phyloP scores from a whole-genome alignment of 2,113 vertebrate genomes.

The Perca flavescens region DNA sequence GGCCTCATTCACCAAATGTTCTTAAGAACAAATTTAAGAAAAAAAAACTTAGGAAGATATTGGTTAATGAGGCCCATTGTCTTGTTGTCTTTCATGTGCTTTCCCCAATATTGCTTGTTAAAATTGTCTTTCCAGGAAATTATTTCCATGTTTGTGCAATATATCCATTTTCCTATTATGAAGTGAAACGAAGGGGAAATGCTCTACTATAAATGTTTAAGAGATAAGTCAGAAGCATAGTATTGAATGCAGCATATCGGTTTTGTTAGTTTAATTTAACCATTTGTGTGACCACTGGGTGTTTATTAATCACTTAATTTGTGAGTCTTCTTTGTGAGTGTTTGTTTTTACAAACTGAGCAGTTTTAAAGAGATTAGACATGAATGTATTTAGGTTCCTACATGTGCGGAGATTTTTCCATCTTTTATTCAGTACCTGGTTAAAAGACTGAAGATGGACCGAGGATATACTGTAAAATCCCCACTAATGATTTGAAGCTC shows the following conservation, averaged over 20 bases:
- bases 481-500: conserved; percentile 14
- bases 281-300: conserved; percentile 77
- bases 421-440: conserved; percentile 49
- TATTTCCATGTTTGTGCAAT: conserved; percentile 73
- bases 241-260: conserved; percentile 41
- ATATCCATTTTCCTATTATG: conserved; percentile 51
- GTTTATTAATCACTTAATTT: conserved; percentile 60
- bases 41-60: no score
- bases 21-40: no score
- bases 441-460: conserved; percentile 29
- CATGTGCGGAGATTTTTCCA: not conserved
- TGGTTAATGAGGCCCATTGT: not conserved
- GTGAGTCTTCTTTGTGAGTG: conserved; percentile 45
- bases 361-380: conserved; percentile 49
- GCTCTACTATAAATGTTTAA: conserved; percentile 33
- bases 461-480: not conserved
- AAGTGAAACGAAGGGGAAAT: conserved; percentile 51
- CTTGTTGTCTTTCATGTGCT: conserved; percentile 16
- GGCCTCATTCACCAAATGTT: no score
- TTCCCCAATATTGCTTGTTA: conserved; percentile 42
- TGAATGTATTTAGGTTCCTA: conserved; percentile 58
- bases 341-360: conserved; percentile 50
- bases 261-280: conserved; percentile 57
- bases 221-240: conserved; percentile 24
- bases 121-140: conserved; percentile 41